Conservation (phyloP, 1,140 invertebrate species). For the Drosophila busckii region DNA sequence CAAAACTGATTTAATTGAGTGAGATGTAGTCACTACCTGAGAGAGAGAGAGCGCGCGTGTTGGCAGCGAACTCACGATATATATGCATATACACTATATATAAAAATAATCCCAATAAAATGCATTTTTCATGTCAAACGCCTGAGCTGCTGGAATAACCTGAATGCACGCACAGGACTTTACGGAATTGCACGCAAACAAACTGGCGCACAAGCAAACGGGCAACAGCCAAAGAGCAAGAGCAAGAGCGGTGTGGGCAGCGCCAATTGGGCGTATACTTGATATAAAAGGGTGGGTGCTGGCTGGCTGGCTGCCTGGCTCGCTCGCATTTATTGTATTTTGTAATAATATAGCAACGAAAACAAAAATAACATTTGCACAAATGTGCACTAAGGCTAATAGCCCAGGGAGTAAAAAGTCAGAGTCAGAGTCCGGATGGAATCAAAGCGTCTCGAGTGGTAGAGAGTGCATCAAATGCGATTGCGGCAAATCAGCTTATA, state of each 20-base stretch:
- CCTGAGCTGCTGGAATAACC: slow-evolving; percentile 73
- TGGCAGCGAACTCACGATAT: too few relatives aligned
- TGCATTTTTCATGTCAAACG: slow-evolving; percentile 77
- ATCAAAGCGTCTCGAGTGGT: slow-evolving; percentile 1
- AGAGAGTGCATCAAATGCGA: slow-evolving; percentile 33
- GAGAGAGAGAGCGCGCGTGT: too few relatives aligned
- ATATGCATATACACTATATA: too few relatives aligned
- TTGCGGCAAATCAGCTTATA: slow-evolving; percentile 50
- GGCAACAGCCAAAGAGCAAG: slow-evolving; percentile 11
- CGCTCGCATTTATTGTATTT: slow-evolving; percentile 25
- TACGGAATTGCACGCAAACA: slow-evolving; percentile 73
- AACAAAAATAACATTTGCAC: slow-evolving; percentile 40
- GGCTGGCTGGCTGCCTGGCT: neutral
- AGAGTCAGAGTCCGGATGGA: slow-evolving; percentile 10
- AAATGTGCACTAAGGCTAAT: slow-evolving; percentile 50
- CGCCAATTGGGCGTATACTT: slow-evolving; percentile 31
- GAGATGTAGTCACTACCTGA: too few relatives aligned
- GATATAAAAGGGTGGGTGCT: neutral
- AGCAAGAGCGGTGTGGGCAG: neutral
- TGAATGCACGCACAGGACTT: slow-evolving; percentile 75
- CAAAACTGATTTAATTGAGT: slow-evolving; percentile 49
- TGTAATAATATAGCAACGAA: slow-evolving; percentile 51
- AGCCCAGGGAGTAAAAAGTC: slow-evolving; percentile 32
- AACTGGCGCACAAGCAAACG: slow-evolving; percentile 36
- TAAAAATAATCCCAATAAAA: slow-evolving; percentile 78